phyloP scores from a whole-genome alignment of 1,140 invertebrate species.

The Leptestheria dahalacensis region DNA sequence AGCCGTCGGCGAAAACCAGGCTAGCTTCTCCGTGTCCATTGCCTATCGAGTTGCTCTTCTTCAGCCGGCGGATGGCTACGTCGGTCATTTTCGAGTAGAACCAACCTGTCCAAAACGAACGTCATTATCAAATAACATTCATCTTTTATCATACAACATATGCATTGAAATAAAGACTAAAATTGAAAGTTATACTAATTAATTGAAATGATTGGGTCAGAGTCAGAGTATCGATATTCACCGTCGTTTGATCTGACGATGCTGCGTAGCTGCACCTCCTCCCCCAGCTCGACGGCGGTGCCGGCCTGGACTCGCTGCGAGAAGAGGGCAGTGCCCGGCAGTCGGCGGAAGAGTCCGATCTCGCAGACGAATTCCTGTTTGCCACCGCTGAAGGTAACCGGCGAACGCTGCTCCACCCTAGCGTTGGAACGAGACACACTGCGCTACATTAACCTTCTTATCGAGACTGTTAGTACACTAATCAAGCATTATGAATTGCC shows the following conservation, averaged over 20 bases:
- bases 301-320: constrained; percentile 36
- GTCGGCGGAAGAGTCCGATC: constrained; percentile 38
- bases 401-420: constrained; percentile 27
- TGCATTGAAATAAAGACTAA: neutral
- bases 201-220: neutral
- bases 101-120: constrained; percentile 35
- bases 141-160: neutral
- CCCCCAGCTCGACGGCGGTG: constrained; percentile 42
- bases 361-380: constrained; percentile 41
- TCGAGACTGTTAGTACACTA: neutral
- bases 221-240: constrained; percentile 23
- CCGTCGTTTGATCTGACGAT: constrained; percentile 42
- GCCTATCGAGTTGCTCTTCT: constrained; percentile 21
- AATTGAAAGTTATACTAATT: neutral
- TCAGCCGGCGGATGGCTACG: constrained; percentile 34
- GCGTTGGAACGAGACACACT: neutral
- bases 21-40: constrained; percentile 30
- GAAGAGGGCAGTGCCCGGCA: constrained; percentile 33
- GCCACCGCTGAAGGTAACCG: constrained; percentile 29
- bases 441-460: neutral
- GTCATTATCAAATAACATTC: neutral
- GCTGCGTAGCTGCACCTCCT: constrained; percentile 43
- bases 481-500: no score
- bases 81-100: constrained; percentile 41
- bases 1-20: constrained; percentile 39